phyloP scores from a whole-genome alignment of 1,140 invertebrate genomes.

The Papilio dardanus region DNA sequence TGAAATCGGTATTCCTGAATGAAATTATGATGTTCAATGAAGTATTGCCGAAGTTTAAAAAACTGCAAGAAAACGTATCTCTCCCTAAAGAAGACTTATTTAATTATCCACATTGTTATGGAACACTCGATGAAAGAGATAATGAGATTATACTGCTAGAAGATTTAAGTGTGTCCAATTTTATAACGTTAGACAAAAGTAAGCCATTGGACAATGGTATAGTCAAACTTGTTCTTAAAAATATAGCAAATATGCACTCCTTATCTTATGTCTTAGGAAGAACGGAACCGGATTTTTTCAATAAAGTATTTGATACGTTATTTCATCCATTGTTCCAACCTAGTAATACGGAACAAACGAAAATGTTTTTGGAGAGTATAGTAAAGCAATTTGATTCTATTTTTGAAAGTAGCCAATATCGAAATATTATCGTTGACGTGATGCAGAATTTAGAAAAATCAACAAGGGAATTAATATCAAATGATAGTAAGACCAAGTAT shows the following conservation, averaged over 20 bases:
- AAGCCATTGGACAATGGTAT: slow-evolving; percentile 73
- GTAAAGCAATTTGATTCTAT: slow-evolving; percentile 27
- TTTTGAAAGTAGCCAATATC: slow-evolving; percentile 40
- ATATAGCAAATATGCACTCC: slow-evolving; percentile 83
- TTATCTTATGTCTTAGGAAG: slow-evolving; percentile 78
- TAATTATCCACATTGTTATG: slow-evolving; percentile 68
- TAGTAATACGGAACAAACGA: neutral
- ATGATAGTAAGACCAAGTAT: slow-evolving; percentile 41
- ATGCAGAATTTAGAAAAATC: slow-evolving; percentile 28
- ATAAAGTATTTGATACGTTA: slow-evolving; percentile 40
- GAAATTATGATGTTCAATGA: slow-evolving; percentile 29
- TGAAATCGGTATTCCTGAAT: neutral
- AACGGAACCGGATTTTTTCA: slow-evolving; percentile 60
- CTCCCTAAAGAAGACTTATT: slow-evolving; percentile 52
- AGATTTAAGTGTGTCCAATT: slow-evolving; percentile 79
- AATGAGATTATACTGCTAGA: slow-evolving; percentile 82
- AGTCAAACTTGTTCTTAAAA: slow-evolving; percentile 73
- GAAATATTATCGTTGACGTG: slow-evolving; percentile 7
- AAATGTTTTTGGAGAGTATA: slow-evolving; percentile 13
- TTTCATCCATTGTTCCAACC: slow-evolving; percentile 33
- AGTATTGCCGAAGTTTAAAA: slow-evolving; percentile 59
- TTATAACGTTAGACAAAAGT: slow-evolving; percentile 74
- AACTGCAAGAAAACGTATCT: slow-evolving; percentile 59
- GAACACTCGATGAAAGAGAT: slow-evolving; percentile 54
- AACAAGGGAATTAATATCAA: slow-evolving; percentile 7